Evolutionary conservation across 2,113 vertebrate genomes (phyloP).

Genomic region (Ceyx cyanopectus): DNA sequence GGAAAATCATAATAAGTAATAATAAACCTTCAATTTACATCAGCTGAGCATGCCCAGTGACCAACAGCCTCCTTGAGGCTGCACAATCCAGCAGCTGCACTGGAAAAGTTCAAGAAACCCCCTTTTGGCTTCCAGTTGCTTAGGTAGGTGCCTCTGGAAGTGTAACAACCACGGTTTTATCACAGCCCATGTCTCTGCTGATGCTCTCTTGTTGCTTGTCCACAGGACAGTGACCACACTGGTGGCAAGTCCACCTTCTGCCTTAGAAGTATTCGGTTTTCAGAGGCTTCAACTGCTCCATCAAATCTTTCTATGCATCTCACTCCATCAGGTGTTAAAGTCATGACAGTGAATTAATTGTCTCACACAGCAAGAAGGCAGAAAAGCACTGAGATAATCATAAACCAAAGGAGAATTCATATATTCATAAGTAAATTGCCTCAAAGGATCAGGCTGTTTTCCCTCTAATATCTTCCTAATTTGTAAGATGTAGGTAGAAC

Average conservation of each 20-base stretch:
- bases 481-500: background rate
- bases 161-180: background rate
- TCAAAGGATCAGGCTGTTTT: background rate
- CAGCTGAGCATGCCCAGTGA: background rate
- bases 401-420: background rate
- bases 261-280: background rate
- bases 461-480: background rate
- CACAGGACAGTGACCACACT: background rate
- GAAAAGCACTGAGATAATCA: background rate
- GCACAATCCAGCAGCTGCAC: background rate
- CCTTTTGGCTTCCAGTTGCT: background rate
- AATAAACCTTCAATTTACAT: background rate
- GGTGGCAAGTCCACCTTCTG: background rate
- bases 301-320: background rate
- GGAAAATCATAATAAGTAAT: background rate
- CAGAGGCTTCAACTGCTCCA: background rate
- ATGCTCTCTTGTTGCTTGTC: fast-evolving
- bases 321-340: background rate
- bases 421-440: background rate
- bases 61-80: too few species aligned
- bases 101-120: background rate
- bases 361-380: background rate
- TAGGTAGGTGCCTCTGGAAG: background rate
- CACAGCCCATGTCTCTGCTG: background rate
- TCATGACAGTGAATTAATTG: background rate